A percentile compares a stretch with the other conserved stretches of the same genome.
Conservation (phyloP, 1,140 invertebrate species). For the Drosophila novamexicana region DNA sequence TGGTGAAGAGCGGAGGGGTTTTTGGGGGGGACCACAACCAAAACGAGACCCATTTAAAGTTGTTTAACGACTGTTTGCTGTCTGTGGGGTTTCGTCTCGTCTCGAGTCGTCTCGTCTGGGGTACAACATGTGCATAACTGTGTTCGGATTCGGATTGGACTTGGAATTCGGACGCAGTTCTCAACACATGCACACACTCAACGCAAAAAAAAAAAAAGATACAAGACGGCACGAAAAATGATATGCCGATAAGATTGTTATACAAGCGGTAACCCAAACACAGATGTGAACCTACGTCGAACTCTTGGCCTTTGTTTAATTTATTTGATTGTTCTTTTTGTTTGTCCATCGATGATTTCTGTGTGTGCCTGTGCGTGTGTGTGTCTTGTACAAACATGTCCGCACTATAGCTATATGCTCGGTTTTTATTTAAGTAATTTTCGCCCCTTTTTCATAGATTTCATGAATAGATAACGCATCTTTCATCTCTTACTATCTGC, state of each 20-base stretch:
- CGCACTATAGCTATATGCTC: constrained; percentile 49
- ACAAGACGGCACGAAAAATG: constrained; percentile 59
- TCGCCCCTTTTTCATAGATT: constrained; percentile 74
- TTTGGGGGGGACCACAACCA: constrained; percentile 13
- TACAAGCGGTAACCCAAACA: constrained; percentile 46
- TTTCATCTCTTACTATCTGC: neutral
- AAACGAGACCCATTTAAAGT: constrained; percentile 80
- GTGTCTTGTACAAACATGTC: constrained; percentile 71
- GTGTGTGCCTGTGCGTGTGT: constrained; percentile 29
- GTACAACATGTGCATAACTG: constrained; percentile 74
- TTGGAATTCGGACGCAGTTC: constrained; percentile 49
- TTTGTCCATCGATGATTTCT: constrained; percentile 21
- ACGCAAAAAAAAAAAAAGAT: constrained; percentile 71
- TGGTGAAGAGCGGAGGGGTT: neutral
- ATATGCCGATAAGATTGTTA: constrained; percentile 75
- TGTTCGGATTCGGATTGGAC: constrained; percentile 33
- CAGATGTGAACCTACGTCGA: constrained; percentile 60
- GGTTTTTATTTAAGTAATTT: constrained; percentile 73
- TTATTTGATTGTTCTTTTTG: constrained; percentile 75
- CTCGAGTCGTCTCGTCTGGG: constrained; percentile 39
- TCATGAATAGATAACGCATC: constrained; percentile 63
- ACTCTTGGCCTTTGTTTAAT: constrained; percentile 72
- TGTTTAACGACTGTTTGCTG: constrained; percentile 77
- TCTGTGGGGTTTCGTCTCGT: constrained; percentile 52
- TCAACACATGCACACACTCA: constrained; percentile 44